Conservation (phyloP, 1,140 invertebrate species). For the Pseudomyrmex pallidus region DNA sequence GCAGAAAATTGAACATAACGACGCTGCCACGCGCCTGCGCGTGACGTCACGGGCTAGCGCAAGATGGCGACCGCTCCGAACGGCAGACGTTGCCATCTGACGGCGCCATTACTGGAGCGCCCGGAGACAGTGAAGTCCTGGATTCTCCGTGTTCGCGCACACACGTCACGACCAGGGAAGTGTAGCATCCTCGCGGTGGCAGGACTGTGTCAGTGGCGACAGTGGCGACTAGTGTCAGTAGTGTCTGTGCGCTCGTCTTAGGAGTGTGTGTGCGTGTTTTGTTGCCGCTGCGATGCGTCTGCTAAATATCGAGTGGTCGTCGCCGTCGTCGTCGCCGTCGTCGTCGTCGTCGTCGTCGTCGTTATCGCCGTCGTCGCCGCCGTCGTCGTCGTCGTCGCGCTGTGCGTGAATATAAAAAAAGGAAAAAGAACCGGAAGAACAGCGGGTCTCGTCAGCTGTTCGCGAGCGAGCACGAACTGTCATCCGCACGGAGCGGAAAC, state of each 20-base stretch:
- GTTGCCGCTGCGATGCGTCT: conserved; percentile 75
- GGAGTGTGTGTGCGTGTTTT: conserved; percentile 50
- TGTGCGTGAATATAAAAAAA: conserved; percentile 54
- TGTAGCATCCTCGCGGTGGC: conserved; percentile 49
- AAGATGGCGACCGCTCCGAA: neutral
- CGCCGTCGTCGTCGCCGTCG: conserved; percentile 9
- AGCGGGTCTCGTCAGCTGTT: conserved; percentile 63
- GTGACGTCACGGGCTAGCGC: neutral
- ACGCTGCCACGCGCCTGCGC: neutral
- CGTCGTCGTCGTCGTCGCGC: conserved; percentile 28
- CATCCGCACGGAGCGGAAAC: conserved; percentile 2
- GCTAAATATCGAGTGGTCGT: conserved; percentile 67
- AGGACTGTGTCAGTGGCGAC: conserved; percentile 72
- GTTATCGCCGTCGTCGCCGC: neutral
- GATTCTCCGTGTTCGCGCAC: conserved; percentile 4
- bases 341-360: neutral
- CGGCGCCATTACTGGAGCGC: neutral
- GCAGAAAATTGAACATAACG: neutral
- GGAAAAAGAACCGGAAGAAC: neutral
- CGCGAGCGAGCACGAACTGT: neutral
- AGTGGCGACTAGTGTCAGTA: conserved; percentile 66
- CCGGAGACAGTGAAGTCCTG: conserved; percentile 1
- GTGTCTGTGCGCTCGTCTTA: conserved; percentile 38
- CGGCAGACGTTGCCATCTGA: conserved; percentile 44
- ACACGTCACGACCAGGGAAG: conserved; percentile 45